phyloP scores from a whole-genome alignment of 1,140 invertebrate species.

The Pemphigus obesinymphae region DNA sequence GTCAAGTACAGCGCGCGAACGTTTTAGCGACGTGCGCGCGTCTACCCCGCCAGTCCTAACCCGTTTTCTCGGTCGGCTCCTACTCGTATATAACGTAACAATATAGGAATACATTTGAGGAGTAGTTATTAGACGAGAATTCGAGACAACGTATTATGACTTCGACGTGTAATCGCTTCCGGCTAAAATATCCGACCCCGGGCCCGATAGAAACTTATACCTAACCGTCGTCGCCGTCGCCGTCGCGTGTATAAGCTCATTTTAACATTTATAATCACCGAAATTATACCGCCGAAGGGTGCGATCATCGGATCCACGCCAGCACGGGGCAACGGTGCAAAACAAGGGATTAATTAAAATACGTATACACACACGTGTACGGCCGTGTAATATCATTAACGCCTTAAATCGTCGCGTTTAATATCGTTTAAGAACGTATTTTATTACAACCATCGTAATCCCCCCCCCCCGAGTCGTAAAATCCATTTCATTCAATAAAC shows the following conservation, averaged over 20 bases:
- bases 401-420: neutral
- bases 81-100: no score
- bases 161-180: neutral
- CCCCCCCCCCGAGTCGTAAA: neutral
- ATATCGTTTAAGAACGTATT: neutral
- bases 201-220: neutral
- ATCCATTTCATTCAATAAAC: neutral
- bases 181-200: neutral
- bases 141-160: neutral
- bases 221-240: no score
- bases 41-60: no score
- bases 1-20: neutral
- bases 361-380: no score
- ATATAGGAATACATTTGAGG: no score
- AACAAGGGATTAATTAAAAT: conserved; percentile 19
- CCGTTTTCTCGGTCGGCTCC: no score
- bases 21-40: no score
- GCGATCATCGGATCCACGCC: neutral
- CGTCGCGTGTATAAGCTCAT: conserved; percentile 3
- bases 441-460: neutral
- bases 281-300: neutral
- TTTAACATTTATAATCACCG: conserved; percentile 25
- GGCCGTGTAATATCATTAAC: neutral
- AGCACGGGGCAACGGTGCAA: neutral
- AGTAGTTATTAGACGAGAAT: no score